phyloP scores from a whole-genome alignment of 2,888 invertebrate genomes.

The Miltochrista miniata region DNA sequence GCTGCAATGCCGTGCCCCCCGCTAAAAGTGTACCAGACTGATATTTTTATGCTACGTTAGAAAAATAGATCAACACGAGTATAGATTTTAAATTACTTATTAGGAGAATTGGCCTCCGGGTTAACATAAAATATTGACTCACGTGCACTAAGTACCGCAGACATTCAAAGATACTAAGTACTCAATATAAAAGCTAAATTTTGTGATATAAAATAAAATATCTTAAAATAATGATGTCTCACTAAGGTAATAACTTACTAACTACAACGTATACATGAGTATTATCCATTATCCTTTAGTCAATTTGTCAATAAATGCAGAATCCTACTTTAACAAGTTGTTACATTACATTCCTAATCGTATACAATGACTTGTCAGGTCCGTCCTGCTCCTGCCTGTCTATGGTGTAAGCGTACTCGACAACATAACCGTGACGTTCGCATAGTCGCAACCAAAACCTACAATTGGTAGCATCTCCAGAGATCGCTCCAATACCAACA shows the following conservation, averaged over 20 bases:
- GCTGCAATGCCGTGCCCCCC: too few relatives aligned
- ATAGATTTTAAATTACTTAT: too few relatives aligned
- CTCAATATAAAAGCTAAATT: conserved; percentile 41
- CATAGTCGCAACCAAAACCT: conserved; percentile 64
- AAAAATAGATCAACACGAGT: conserved; percentile 14
- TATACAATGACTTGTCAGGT: conserved; percentile 70
- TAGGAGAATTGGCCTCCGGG: too few relatives aligned
- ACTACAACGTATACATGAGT: conserved; percentile 81
- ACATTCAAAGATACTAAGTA: conserved; percentile 55
- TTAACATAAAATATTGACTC: too few relatives aligned
- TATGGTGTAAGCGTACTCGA: conserved; percentile 46
- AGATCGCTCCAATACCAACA: conserved; percentile 56
- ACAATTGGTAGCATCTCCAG: conserved; percentile 49
- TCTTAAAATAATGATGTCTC: conserved; percentile 66
- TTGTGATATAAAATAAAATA: conserved; percentile 50
- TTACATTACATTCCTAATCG: conserved; percentile 68
- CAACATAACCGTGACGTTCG: conserved; percentile 60
- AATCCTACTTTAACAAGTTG: conserved; percentile 70
- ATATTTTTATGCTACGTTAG: conserved; percentile 13
- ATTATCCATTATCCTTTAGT: conserved; percentile 78
- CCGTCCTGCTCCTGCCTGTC: conserved; percentile 39
- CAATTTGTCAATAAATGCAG: conserved; percentile 77
- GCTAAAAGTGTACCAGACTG: too few relatives aligned
- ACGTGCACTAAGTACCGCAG: conserved; percentile 45
- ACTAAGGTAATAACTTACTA: conserved; percentile 73